A percentile compares a stretch with the other conserved stretches of the same genome.
These are phyloP conservation scores for Napeogenes inachia DNA, from an alignment of 2,888 invertebrate genomes.

Conservation along the genomic window DNA sequence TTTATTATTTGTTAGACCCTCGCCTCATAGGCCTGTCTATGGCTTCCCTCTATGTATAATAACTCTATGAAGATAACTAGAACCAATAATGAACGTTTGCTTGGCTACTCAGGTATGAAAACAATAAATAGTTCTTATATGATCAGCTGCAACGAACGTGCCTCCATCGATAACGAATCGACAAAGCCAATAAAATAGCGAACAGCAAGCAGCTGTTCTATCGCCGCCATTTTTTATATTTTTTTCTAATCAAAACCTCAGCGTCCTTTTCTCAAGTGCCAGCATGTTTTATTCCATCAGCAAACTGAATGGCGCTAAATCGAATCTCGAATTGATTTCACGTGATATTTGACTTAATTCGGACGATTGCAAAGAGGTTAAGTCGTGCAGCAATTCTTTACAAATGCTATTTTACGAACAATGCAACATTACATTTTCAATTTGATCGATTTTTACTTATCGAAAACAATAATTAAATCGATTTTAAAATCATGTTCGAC, in stretches of 20 bases:
- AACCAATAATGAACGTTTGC: too few relatives aligned
- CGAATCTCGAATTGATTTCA: slow-evolving; percentile 31
- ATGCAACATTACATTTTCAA: slow-evolving; percentile 14
- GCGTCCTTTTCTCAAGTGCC: slow-evolving; percentile 46
- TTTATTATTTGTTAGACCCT: too few relatives aligned
- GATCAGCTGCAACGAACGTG: slow-evolving; percentile 35
- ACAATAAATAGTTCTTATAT: slow-evolving; percentile 23
- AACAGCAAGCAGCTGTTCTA: slow-evolving; percentile 54
- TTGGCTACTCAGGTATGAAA: too few relatives aligned
- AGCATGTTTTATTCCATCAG: slow-evolving; percentile 45
- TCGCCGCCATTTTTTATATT: slow-evolving; percentile 44
- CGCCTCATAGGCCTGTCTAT: too few relatives aligned
- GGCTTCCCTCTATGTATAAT: too few relatives aligned
- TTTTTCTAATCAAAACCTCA: slow-evolving; percentile 42
- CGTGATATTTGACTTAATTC: slow-evolving; percentile 38
- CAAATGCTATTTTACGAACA: slow-evolving; percentile 38
- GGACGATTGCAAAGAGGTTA: slow-evolving; percentile 34
- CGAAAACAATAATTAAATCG: slow-evolving; percentile 20
- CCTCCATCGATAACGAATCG: slow-evolving; percentile 38
- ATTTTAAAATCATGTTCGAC: slow-evolving; percentile 15
- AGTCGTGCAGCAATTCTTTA: slow-evolving; percentile 43
- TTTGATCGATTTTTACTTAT: slow-evolving; percentile 38
- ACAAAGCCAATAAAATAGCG: slow-evolving; percentile 40
- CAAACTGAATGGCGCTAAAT: slow-evolving; percentile 38
- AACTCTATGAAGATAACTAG: too few relatives aligned